Conservation (phyloP, 30 jellyfish, hydroid and myxozoan species). For the Turritopsis dohrnii region DNA sequence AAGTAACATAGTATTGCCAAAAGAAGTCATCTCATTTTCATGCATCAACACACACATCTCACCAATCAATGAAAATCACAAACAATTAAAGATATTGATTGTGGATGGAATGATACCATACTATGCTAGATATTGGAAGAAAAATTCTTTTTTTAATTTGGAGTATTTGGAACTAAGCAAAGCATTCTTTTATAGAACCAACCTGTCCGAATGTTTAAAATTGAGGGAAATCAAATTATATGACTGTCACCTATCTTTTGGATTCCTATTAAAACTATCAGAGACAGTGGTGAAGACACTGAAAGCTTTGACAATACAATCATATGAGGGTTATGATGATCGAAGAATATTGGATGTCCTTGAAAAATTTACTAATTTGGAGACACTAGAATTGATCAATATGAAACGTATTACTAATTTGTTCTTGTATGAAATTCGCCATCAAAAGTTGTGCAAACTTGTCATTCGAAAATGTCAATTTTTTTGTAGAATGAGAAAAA, state of each 20-base stretch:
- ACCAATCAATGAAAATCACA: conserved; percentile 26
- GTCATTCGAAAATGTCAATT: neutral
- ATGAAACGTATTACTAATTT: neutral
- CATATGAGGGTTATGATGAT: conserved; percentile 8
- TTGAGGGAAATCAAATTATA: neutral
- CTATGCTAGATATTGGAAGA: conserved; percentile 19
- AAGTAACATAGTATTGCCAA: neutral
- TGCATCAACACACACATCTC: conserved; percentile 20
- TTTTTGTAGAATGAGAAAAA: neutral
- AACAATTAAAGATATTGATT: neutral
- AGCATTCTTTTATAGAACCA: conserved; percentile 27
- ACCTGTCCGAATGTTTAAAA: conserved; percentile 8
- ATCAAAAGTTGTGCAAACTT: neutral
- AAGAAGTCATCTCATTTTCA: neutral
- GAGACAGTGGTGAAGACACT: conserved; percentile 18
- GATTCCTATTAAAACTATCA: conserved; percentile 9
- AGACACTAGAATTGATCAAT: conserved; percentile 6
- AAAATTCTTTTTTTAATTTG: conserved; percentile 22
- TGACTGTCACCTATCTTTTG: conserved; percentile 26
- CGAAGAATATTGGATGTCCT: neutral
- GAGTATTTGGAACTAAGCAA: conserved; percentile 12
- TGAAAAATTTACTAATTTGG: conserved; percentile 9
- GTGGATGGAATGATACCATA: conserved; percentile 34
- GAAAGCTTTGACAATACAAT: conserved; percentile 7
- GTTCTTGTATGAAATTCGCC: conserved; percentile 16